A percentile compares a stretch with the other conserved stretches of the same genome.
Conservation (phyloP, 2,797 vertebrate genomes). For the Nannoperca australis region DNA sequence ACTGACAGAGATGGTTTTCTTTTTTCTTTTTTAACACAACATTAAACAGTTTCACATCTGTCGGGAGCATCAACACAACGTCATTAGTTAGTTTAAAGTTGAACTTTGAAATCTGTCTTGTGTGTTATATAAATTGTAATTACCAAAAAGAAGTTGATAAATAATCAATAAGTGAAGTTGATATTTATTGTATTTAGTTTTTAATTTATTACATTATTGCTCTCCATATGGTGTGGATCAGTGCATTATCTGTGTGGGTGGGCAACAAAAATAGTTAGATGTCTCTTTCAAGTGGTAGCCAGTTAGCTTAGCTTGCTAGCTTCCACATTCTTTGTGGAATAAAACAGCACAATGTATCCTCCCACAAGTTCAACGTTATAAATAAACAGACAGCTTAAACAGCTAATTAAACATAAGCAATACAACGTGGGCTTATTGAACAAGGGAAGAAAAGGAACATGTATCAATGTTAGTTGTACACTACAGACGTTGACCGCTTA, state of each 20-base stretch:
- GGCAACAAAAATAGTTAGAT: no score
- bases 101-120: not conserved
- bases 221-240: no score
- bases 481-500: not conserved
- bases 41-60: conserved; percentile 16
- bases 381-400: not conserved
- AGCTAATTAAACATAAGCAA: not conserved
- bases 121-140: no score
- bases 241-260: no score
- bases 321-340: not conserved
- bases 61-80: conserved; percentile 1
- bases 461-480: not conserved
- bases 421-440: not conserved
- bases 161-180: no score
- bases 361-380: not conserved
- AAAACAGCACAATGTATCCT: not conserved
- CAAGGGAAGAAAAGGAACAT: not conserved
- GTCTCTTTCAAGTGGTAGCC: not conserved
- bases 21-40: not conserved
- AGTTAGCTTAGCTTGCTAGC: not conserved
- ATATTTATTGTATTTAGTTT: no score
- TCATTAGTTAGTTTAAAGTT: not conserved
- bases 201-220: no score
- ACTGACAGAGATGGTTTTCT: conserved; percentile 2
- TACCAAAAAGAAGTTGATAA: no score